These are phyloP conservation scores for Dione juno DNA, from an alignment of 2,888 invertebrate genomes.

Conservation along the genomic window DNA sequence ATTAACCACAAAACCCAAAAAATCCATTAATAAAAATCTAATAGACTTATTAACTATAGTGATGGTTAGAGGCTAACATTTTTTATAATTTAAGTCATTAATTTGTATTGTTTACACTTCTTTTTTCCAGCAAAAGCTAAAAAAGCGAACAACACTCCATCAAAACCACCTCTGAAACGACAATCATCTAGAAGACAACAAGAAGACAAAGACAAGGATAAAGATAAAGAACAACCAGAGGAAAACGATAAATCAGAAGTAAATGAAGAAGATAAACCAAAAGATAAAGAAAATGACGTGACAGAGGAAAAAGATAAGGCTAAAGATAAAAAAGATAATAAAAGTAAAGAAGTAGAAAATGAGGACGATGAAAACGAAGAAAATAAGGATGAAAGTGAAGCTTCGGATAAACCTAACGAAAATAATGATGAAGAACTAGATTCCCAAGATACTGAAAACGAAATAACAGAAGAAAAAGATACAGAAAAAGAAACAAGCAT, in stretches of 20 bases:
- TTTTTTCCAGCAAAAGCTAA: constrained; percentile 54
- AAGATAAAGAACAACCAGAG: constrained; percentile 46
- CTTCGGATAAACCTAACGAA: not conserved
- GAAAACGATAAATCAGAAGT: constrained; percentile 45
- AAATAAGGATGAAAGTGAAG: not conserved
- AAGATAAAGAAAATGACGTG: constrained; percentile 35
- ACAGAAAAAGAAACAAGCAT: constrained; percentile 35
- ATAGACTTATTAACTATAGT: no score
- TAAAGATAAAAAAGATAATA: constrained; percentile 31
- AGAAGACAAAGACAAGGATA: constrained; percentile 59
- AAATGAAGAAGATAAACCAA: constrained; percentile 36
- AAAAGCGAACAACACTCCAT: constrained; percentile 59
- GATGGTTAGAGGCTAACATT: no score
- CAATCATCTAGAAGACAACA: constrained; percentile 64
- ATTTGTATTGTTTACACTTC: no score
- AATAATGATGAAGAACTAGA: not conserved
- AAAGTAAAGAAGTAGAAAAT: constrained; percentile 29
- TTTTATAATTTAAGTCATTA: no score
- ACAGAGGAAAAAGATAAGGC: constrained; percentile 40
- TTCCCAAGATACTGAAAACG: not conserved
- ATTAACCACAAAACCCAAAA: no score
- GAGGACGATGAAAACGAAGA: constrained; percentile 17
- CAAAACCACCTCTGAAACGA: constrained; percentile 61
- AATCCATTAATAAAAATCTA: no score
- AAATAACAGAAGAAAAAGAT: not conserved